Evolutionary conservation across 2,113 vertebrate species (phyloP), one percentile per base, ranked within the genome.

Genomic region (Rhynchomys soricoides): DNA sequence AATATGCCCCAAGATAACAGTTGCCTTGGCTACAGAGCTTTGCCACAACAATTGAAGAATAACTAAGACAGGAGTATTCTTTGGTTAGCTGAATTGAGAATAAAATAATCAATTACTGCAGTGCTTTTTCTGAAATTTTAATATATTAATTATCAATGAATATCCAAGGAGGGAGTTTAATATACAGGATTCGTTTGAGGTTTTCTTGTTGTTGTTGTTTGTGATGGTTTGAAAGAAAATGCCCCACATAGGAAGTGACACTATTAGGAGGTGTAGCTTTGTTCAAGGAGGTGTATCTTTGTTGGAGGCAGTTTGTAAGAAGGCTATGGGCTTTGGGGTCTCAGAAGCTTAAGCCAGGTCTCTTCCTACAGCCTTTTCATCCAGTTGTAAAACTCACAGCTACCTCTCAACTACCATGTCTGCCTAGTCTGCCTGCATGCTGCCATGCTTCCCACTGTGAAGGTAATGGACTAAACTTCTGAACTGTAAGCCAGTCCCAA

Each of bases 91-190:
- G 7, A 85, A 52, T 26, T 73, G 22, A 31, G 43, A 15, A 86
- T 92, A 87, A 94, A 88, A 91, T 59, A 82, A 90, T 10, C 45
- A 2, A 70, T 85, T 70, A 91, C 24, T 92, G 7, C 24, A 89
- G 3, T 89, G 92, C 48, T 93, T 93, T 64, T 71, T 55, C 8
- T 81, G 43, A 79, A 6, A 15, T 94, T 74, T 93, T 24, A 45
- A 71, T 89, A 89, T 34, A n/a, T n/a, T 93, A 93, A 55, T 45
- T 2, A 29, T 89, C 50, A 89, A 86, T 22, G 15, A 77, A 77
- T 66, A 59, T 71, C 83, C 5, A 94, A 91, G 6, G 40, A 81
- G 29, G 16, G n/a, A 87, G 31, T 52, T 75, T 12, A 26, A 15
- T 57, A 34, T 31, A 13, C 7, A 31, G n/a, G 12, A 22, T 82